phyloP scores from a whole-genome alignment of 2,113 vertebrate genomes.

The Caranx ignobilis region DNA sequence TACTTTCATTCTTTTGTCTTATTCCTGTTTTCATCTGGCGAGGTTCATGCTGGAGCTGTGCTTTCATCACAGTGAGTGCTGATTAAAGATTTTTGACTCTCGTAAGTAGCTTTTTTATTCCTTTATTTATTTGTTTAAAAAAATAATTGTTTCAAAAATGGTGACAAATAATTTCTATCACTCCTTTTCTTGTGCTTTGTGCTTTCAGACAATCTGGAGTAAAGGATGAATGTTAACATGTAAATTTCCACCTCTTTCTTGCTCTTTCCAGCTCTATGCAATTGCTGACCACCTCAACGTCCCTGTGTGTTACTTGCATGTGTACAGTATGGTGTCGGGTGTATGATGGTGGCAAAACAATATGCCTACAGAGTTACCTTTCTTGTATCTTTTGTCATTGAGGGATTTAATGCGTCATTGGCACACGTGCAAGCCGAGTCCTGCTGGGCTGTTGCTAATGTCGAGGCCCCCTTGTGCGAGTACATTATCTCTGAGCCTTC shows the following conservation, averaged over 20 bases:
- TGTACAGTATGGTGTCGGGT: conserved; percentile 51
- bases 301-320: conserved; percentile 13
- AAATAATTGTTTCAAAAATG: conserved; percentile 40
- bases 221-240: conserved; percentile 12
- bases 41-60: conserved; percentile 50
- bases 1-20: conserved; percentile 69
- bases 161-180: conserved; percentile 19
- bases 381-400: conserved; percentile 82
- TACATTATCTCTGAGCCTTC: conserved; percentile 83
- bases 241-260: conserved; percentile 5
- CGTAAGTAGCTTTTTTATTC: conserved; percentile 25
- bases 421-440: conserved; percentile 74
- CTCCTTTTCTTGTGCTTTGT: not conserved
- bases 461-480: conserved; percentile 80
- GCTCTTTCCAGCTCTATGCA: not conserved
- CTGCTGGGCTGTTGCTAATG: conserved; percentile 83
- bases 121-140: conserved; percentile 5
- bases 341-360: conserved; percentile 55
- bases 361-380: conserved; percentile 74
- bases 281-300: conserved; percentile 12
- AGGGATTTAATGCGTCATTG: conserved; percentile 80
- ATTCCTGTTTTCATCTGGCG: conserved; percentile 61
- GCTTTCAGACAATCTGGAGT: conserved; percentile 7
- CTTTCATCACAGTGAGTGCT: conserved; percentile 72
- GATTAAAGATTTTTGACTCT: conserved; percentile 66